Evolutionary conservation across 2,797 vertebrate species (phyloP), one percentile per base, ranked within the genome.

Genomic region (Zalophus californianus): DNA sequence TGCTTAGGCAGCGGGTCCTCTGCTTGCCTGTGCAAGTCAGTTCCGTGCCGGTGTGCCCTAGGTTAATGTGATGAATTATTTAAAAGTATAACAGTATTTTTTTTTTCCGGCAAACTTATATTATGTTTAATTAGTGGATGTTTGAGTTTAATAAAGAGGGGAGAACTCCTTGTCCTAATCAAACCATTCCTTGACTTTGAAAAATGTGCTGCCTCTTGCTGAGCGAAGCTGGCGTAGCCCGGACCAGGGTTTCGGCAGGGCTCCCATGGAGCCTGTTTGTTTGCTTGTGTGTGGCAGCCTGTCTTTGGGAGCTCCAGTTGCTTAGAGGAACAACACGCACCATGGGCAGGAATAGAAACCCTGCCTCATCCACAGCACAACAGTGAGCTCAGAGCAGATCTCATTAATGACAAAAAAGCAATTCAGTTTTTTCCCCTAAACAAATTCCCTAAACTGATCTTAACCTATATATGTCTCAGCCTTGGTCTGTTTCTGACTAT

Each of bases 111-210:
- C 90, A 41, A 25, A 72, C 48, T 82, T 48, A 1, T 25, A 38
- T 85, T 60, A 54, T 72, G 64, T 97, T 95, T 96, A 93, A 96
- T 97, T 87, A 96, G 58, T 56, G 48, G 38, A 54, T 87, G 70
- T 70, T 90, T 96, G 83, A 86, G 25, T 90, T 95, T 95, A 92
- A 60, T 96, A 82, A 90, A 79, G 83, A 66, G 60, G 21, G 62
- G 64, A 52, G 72, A 94, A 62, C 27, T 90, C 79, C 35, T 92
- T 72, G 48, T 83, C 80, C 16, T 41, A 78, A 64, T 77, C 27
- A 94, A n/a, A 84, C 27, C 23, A 94, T 91, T 48, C 35, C 50
- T 62, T 85, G 84, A 94, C 78, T 91, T 73, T 94, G 86, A 97
- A 93, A 92, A 91, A 93, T 95, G 50, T 94, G 90, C 83, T 91